A percentile compares a stretch with the other conserved stretches of the same genome.
Evolutionary conservation across 2,888 invertebrate genomes (phyloP).

Genomic region (Furcula furcula): DNA sequence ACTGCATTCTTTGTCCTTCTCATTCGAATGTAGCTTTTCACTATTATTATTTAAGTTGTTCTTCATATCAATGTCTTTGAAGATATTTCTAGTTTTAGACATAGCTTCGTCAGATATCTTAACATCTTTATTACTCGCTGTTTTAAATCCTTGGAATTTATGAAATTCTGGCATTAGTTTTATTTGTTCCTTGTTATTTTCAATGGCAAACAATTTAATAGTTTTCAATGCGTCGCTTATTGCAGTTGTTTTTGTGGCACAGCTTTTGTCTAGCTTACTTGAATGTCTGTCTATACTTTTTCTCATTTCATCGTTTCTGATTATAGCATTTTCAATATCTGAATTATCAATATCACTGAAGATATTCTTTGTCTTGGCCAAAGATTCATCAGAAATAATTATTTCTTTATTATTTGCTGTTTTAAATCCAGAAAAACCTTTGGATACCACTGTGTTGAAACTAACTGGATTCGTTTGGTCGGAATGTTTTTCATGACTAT

Average conservation of each 20-base stretch:
- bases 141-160: slow-evolving; percentile 32
- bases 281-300: too few relatives aligned
- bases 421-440: slow-evolving; percentile 38
- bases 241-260: too few relatives aligned
- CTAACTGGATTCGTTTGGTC: not conserved
- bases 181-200: slow-evolving; percentile 21
- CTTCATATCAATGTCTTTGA: slow-evolving; percentile 36
- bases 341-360: slow-evolving; percentile 31
- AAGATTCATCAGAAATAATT: slow-evolving; percentile 44
- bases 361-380: slow-evolving; percentile 48
- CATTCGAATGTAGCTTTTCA: not conserved
- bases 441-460: too few relatives aligned
- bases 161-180: not conserved
- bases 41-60: slow-evolving; percentile 5
- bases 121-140: slow-evolving; percentile 35
- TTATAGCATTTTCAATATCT: not conserved
- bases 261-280: too few relatives aligned
- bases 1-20: not conserved
- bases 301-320: slow-evolving; percentile 17
- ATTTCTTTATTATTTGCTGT: slow-evolving; percentile 53
- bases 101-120: slow-evolving; percentile 41
- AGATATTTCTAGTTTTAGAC: slow-evolving; percentile 42
- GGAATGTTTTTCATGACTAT: not conserved
- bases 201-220: too few relatives aligned
- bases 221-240: too few relatives aligned